Evolutionary conservation across 1,140 invertebrate genomes (phyloP).

Genomic region (Drosophila quadrilineata): DNA sequence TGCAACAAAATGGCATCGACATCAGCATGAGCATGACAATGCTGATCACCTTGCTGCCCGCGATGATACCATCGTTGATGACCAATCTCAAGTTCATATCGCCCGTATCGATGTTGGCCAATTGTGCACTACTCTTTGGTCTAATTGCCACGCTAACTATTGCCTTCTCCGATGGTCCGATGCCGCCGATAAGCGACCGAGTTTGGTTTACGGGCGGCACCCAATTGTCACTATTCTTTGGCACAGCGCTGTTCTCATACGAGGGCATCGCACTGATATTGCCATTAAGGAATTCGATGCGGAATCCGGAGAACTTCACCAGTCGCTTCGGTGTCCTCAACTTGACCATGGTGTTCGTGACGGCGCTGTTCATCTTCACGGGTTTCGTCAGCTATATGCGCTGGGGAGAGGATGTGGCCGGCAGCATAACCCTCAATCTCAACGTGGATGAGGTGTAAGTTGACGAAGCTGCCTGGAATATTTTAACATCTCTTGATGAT

Average conservation of each 20-base stretch:
- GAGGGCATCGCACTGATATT: conserved; percentile 91
- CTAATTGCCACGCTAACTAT: conserved; percentile 87
- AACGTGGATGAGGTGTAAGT: conserved; percentile 79
- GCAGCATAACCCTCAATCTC: conserved; percentile 86
- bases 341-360: conserved; percentile 88
- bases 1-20: conserved; percentile 84
- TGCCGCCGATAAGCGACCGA: conserved; percentile 84
- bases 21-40: conserved; percentile 86
- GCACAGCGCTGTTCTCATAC: conserved; percentile 89
- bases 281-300: conserved; percentile 95
- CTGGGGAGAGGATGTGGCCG: conserved; percentile 85
- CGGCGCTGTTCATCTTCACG: conserved; percentile 86
- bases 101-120: conserved; percentile 87
- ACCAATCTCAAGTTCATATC: conserved; percentile 89
- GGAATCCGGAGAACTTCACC: conserved; percentile 87
- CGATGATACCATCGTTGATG: conserved; percentile 88
- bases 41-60: conserved; percentile 87
- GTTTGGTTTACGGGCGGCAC: conserved; percentile 83
- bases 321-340: conserved; percentile 91
- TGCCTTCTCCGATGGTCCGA: conserved; percentile 84
- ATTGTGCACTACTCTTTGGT: conserved; percentile 85
- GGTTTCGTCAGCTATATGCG: conserved; percentile 90
- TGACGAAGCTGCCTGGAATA: not conserved
- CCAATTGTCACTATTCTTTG: conserved; percentile 87
- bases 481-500: not conserved